These are phyloP conservation scores for Doris montereyensis DNA, from an alignment of 2,888 invertebrate genomes.

Conservation along the genomic window DNA sequence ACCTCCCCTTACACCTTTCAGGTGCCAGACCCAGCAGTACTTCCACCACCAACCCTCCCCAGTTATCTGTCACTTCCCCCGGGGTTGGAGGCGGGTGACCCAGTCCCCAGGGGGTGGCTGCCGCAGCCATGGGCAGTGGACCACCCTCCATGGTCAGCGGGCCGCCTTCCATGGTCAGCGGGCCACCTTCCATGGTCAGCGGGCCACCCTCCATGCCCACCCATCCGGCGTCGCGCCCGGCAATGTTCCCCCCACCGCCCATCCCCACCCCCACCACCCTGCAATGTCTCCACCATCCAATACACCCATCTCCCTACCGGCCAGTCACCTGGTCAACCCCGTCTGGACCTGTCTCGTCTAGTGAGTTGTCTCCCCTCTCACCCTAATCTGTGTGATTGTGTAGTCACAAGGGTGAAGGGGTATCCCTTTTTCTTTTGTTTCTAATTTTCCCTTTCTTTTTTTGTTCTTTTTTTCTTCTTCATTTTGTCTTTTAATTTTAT, in stretches of 20 bases:
- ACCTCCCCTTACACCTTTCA: no score
- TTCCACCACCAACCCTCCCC: conserved; percentile 24
- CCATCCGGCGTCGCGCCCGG: no score
- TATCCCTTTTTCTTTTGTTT: background rate
- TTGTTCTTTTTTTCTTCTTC: background rate
- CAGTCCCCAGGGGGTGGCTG: conserved; percentile 11
- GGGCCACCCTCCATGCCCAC: no score
- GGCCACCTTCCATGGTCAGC: no score
- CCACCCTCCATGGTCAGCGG: no score
- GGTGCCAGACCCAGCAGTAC: conserved; percentile 26
- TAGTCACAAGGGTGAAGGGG: background rate
- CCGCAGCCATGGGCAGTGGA: no score
- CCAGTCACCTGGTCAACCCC: conserved; percentile 37
- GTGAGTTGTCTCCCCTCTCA: no score
- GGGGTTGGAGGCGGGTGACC: background rate
- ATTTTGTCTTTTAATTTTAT: background rate
- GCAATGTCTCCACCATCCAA: conserved; percentile 37
- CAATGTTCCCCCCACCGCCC: conserved; percentile 5
- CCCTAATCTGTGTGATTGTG: conserved; percentile 22
- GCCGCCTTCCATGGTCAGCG: no score
- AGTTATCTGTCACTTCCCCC: conserved; percentile 4
- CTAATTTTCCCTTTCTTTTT: conserved; percentile 7
- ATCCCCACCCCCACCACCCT: conserved; percentile 40
- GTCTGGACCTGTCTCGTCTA: conserved; percentile 42
- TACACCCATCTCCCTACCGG: conserved; percentile 37